Percentiles rank a stretch among this genome's conserved stretches.
Evolutionary conservation across 37 sponge, comb jelly and placozoan genomes (phyloP).

Genomic region (Lycopodina hypogea): DNA sequence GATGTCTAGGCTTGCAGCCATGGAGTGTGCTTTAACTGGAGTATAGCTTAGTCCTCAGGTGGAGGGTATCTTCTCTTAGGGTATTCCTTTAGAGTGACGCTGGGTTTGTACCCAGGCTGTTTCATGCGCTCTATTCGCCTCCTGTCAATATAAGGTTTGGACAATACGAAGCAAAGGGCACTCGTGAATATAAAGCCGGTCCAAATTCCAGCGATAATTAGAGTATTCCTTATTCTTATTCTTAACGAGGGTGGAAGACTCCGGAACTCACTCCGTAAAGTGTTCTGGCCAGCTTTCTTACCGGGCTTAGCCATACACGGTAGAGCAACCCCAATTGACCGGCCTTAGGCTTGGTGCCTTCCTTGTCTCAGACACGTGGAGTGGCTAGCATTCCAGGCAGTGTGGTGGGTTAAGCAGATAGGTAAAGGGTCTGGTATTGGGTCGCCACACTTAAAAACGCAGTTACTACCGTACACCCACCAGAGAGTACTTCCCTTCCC

Average conservation of each 20-base stretch:
- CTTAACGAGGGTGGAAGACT: constrained; percentile 37
- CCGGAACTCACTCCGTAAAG: constrained; percentile 3
- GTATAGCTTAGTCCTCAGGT: background rate
- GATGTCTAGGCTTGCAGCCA: constrained; percentile 30
- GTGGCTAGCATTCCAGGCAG: too few relatives aligned
- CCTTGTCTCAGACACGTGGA: too few relatives aligned
- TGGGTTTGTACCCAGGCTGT: constrained; percentile 15
- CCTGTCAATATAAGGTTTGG: constrained; percentile 61
- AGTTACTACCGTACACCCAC: too few relatives aligned
- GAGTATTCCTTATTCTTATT: constrained; percentile 41
- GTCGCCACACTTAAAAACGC: too few relatives aligned
- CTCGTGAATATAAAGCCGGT: constrained; percentile 35
- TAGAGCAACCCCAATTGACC: too few relatives aligned
- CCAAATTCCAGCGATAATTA: constrained; percentile 49
- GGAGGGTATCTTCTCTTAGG: background rate
- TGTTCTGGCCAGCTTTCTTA: too few relatives aligned
- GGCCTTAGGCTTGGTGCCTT: too few relatives aligned
- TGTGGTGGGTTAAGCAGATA: too few relatives aligned
- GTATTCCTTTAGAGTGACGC: background rate
- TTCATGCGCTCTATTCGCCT: constrained; percentile 51
- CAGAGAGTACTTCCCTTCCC: too few relatives aligned
- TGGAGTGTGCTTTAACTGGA: constrained; percentile 21
- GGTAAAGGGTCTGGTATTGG: too few relatives aligned
- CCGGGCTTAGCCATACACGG: background rate
- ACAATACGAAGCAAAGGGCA: constrained; percentile 45